Conservation (phyloP, 2,113 vertebrate species). For the Oreotragus oreotragus region DNA sequence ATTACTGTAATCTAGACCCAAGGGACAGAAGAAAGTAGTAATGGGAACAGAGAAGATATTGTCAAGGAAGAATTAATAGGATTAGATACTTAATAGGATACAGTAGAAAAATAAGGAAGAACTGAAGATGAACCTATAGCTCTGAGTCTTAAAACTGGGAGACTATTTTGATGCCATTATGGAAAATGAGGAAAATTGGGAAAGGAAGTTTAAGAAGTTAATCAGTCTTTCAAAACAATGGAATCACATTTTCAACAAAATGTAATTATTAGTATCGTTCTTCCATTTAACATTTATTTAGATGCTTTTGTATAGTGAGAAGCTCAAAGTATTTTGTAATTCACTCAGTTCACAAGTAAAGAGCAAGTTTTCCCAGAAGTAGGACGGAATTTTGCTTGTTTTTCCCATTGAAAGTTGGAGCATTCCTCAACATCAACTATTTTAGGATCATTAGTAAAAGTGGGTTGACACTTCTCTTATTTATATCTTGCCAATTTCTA, state of each 20-base stretch:
- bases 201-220: slow-evolving; percentile 16
- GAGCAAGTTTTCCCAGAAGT: neutral
- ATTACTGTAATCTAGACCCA: slow-evolving; percentile 18
- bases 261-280: neutral
- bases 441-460: neutral
- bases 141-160: neutral
- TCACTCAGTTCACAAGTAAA: neutral
- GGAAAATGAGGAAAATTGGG: neutral
- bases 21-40: slow-evolving; percentile 29
- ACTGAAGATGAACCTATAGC: neutral
- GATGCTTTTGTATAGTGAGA: neutral
- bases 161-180: slow-evolving; percentile 20
- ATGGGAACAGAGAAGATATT: slow-evolving; percentile 24
- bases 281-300: slow-evolving; percentile 12
- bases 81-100: slow-evolving; percentile 35
- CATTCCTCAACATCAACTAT: slow-evolving; percentile 12
- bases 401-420: neutral
- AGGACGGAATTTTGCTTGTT: neutral
- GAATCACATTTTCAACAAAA: slow-evolving; percentile 7
- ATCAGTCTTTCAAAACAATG: neutral
- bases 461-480: neutral
- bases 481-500: neutral
- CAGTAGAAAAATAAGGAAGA: slow-evolving; percentile 24
- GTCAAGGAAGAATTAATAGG: slow-evolving; percentile 51
- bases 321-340: slow-evolving; percentile 15